These are phyloP conservation scores for Pangasius macronema DNA, from an alignment of 2,797 vertebrate species.

Conservation along the genomic window DNA sequence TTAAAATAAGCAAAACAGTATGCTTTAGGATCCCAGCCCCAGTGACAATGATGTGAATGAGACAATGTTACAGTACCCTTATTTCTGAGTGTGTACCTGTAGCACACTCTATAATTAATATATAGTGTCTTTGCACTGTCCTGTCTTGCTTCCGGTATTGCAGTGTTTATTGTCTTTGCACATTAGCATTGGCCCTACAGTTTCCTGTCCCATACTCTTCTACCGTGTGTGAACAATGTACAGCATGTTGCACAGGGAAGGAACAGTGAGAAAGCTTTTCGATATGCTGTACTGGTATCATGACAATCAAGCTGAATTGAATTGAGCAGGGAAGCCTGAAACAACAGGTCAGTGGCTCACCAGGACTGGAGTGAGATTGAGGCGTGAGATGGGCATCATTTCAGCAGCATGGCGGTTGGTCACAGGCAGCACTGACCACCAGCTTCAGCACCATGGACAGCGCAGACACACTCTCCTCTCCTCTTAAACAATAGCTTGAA, in stretches of 20 bases:
- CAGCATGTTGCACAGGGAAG: not conserved
- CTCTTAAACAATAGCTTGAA: not conserved
- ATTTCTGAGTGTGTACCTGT: not conserved
- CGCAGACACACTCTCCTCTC: not conserved
- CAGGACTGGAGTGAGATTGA: not conserved
- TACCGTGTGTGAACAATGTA: not conserved
- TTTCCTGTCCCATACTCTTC: not conserved
- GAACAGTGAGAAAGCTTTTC: constrained; percentile 3
- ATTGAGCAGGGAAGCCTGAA: not conserved
- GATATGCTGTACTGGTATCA: not conserved
- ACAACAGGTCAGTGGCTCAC: not conserved
- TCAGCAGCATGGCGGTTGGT: not conserved
- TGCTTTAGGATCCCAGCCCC: not conserved
- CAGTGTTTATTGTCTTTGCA: not conserved
- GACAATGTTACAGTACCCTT: not conserved
- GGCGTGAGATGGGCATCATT: not conserved
- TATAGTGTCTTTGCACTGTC: not conserved
- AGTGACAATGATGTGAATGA: not conserved
- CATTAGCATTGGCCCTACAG: not conserved
- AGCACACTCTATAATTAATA: not conserved
- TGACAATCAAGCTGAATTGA: not conserved
- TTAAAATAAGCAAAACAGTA: not conserved
- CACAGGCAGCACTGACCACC: not conserved
- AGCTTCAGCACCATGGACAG: constrained; percentile 52
- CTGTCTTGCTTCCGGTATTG: not conserved